Evolutionary conservation across 2,113 vertebrate genomes (phyloP), one percentile per base, ranked within the genome.

Genomic region (Shinisaurus crocodilurus): DNA sequence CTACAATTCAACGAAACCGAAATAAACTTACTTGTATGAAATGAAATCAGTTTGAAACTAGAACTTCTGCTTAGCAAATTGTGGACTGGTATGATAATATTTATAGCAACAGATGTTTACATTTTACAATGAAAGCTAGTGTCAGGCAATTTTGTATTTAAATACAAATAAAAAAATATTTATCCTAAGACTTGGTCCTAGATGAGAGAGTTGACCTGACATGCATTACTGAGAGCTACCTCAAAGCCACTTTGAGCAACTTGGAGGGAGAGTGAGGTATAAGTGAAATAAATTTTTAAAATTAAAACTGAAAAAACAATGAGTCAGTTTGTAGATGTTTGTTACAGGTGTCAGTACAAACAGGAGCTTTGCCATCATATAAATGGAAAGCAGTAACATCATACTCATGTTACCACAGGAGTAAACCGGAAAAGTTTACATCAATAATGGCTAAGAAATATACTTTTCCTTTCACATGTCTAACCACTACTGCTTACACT

Each of bases 401-500:
- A 37, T 37, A 25, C 43, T 45, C 9, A n/a, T 82, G 54, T 37
- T n/a, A 82, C 34, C 54, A 82, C 4, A 77, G 25, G 27, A 77
- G 75, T 43, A 77, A 77, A 48, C 20, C 2, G 25, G 40, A 43
- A 43, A 76, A 7, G 27, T 27, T 27, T 43, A 13, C 60, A 84
- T 67, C 37, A 84, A 67, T 27, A 84, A 43, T 67, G 37, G 13
- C 77, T 85, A 37, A 85, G 27, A 88, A 20, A 93, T 27, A 69
- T 34, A 79, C 77, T 89, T 89, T 27, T 81, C 48, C 60, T 89
- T 80, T 75, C 40, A 80, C 1, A 0, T 89, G 88, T 77, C 29
- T 87, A 90, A 45, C 29, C 1, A 6, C 45, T 65, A 82, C 60
- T 92, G 89, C 88, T 86, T 89, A 80, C 90, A 92, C 88, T 94